These are phyloP conservation scores for Villa cingulata DNA, from an alignment of 2,888 invertebrate species.

Conservation along the genomic window DNA sequence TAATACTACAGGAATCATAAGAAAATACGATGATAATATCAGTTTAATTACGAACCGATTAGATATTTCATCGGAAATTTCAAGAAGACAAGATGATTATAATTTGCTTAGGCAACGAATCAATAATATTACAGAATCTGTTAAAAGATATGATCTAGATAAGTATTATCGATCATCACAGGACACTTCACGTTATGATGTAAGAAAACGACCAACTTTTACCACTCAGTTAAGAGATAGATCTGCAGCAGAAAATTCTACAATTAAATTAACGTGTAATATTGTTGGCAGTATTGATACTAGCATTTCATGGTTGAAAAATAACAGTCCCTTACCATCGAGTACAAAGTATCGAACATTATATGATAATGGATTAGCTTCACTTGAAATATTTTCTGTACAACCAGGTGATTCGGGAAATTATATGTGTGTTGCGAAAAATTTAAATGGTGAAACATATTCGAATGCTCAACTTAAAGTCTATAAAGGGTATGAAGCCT, in stretches of 20 bases:
- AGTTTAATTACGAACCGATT: neutral
- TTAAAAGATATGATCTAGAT: neutral
- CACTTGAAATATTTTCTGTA: conserved; percentile 57
- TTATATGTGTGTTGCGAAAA: conserved; percentile 61
- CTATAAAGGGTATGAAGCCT: conserved; percentile 56
- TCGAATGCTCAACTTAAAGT: conserved; percentile 62
- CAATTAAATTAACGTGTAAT: conserved; percentile 62
- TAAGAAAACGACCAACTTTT: conserved; percentile 49
- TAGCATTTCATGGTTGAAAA: conserved; percentile 59
- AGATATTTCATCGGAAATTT: neutral
- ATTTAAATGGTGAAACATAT: conserved; percentile 54
- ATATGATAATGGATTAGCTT: conserved; percentile 52
- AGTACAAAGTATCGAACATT: conserved; percentile 45
- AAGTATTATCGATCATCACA: neutral
- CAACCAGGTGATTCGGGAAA: conserved; percentile 58
- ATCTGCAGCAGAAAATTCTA: conserved; percentile 58
- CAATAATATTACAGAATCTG: neutral
- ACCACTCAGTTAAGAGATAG: conserved; percentile 62
- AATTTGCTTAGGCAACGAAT: no score
- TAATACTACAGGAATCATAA: neutral
- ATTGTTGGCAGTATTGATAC: conserved; percentile 51
- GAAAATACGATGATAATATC: neutral
- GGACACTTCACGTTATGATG: neutral
- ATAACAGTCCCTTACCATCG: conserved; percentile 45
- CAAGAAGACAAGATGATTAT: no score